Evolutionary conservation across 2,113 vertebrate genomes (phyloP), one percentile per base, ranked within the genome.

Genomic region (Piprites chloris): DNA sequence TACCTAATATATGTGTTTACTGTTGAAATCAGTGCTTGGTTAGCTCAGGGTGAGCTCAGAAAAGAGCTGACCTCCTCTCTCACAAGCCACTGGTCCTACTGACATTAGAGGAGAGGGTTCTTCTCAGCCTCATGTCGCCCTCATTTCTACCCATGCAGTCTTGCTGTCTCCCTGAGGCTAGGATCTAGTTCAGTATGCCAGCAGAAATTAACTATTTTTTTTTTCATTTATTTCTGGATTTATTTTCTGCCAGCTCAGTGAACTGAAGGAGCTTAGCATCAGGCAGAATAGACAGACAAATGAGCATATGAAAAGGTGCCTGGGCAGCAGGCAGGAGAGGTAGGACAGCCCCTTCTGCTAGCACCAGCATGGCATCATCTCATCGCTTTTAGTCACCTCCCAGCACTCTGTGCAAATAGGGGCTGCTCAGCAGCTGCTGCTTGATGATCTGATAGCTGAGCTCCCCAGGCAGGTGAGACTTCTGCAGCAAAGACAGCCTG

Each of bases 1-100:
- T 22, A 33, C 20, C 20, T 59, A 61, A 61, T 18, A 41, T 37
- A 79, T 61, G 49, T 32, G 5, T 76, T 79, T 39, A 24, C 27
- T 72, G 5, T 65, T 72, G 58, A 72, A 89, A 75, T 27, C 0
- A 0, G 14, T 17, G 3, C 20, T 49, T 84, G 24, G 26, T 78
- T 69, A 74, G 28, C 58, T 76, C 0, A 0, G 3, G 12, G 9
- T 61, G 71, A 41, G 11, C 33, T 82, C 22, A 7, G 9, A 90
- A 32, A 24, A 46, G 23, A 66, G 32, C 15, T 11, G 5, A 44
- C 15, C 27, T 80, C 46, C 14, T 28, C 22, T 42, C 19, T 78
- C 28, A 63, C 19, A 72, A n/a, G 58, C 26, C 4, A 1, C 56
- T 33, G 27, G 39, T 65, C 33, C 63, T 72, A 18, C 19, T 65